phyloP scores from a whole-genome alignment of 2,888 invertebrate genomes.

The Thecocarcelia acutangulata region DNA sequence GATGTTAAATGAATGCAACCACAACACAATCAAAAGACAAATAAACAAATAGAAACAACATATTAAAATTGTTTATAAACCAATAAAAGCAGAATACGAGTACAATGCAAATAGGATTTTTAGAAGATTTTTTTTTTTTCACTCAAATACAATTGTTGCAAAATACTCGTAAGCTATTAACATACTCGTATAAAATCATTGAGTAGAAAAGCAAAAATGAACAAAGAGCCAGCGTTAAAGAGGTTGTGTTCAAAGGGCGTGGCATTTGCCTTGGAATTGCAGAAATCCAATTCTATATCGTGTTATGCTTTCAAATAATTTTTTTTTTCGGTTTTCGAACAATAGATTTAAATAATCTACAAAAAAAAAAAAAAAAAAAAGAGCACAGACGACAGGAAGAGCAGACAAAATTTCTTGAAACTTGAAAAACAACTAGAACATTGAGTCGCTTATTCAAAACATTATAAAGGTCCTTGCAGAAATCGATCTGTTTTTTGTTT shows the following conservation, averaged over 20 bases:
- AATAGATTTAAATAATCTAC: slow-evolving; percentile 24
- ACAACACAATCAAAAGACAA: slow-evolving; percentile 6
- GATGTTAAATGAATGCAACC: slow-evolving; percentile 17
- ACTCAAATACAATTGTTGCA: slow-evolving; percentile 25
- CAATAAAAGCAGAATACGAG: slow-evolving; percentile 6
- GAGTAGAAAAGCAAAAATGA: background rate
- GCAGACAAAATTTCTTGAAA: background rate
- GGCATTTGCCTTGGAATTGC: slow-evolving; percentile 32
- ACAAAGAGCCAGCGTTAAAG: background rate
- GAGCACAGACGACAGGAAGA: background rate
- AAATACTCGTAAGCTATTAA: slow-evolving; percentile 27
- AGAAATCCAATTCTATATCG: slow-evolving; percentile 38
- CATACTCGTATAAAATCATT: slow-evolving; percentile 14
- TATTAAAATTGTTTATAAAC: slow-evolving; percentile 46
- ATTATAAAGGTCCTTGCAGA: slow-evolving; percentile 32
- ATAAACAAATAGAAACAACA: background rate
- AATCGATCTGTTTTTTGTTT: slow-evolving; percentile 25
- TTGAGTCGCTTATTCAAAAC: too few relatives aligned
- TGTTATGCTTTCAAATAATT: background rate
- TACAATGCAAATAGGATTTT: background rate
- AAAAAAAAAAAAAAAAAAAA: background rate
- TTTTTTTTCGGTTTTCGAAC: background rate
- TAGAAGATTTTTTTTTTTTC: background rate
- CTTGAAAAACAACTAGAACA: background rate
- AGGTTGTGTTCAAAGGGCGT: slow-evolving; percentile 53